A percentile compares a stretch with the other conserved stretches of the same genome.
These are phyloP conservation scores for Hiodon alosoides DNA, from an alignment of 2,113 vertebrate species.

Conservation along the genomic window DNA sequence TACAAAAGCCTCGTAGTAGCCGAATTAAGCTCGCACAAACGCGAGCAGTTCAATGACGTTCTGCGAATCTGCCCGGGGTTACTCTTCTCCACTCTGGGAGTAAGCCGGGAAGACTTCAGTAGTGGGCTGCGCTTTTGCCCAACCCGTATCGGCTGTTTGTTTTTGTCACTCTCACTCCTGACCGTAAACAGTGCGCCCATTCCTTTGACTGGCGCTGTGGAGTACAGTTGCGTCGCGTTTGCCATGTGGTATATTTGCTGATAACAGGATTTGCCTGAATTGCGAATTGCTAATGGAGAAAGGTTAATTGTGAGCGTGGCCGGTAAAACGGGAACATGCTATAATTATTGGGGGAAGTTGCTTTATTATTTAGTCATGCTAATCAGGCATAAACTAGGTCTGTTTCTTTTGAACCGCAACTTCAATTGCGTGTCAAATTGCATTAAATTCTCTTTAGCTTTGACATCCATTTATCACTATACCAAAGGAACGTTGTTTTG, in stretches of 20 bases:
- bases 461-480: constrained; percentile 53
- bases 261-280: constrained; percentile 71
- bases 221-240: constrained; percentile 38
- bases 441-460: constrained; percentile 55
- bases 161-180: constrained; percentile 59
- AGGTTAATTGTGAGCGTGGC: constrained; percentile 68
- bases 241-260: constrained; percentile 70
- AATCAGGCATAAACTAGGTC: constrained; percentile 61
- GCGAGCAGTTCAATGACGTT: constrained; percentile 59
- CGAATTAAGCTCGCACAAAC: constrained; percentile 54
- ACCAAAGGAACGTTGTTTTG: constrained; percentile 54
- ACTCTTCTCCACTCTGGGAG: constrained; percentile 53
- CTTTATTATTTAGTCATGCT: constrained; percentile 66
- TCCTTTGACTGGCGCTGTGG: constrained; percentile 55
- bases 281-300: constrained; percentile 62
- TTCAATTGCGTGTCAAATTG: constrained; percentile 64
- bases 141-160: constrained; percentile 62
- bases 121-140: constrained; percentile 56
- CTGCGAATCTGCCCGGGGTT: constrained; percentile 56
- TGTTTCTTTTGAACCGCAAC: constrained; percentile 55
- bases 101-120: constrained; percentile 51
- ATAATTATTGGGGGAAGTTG: constrained; percentile 65
- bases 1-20: constrained; percentile 49
- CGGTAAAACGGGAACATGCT: constrained; percentile 60
- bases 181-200: constrained; percentile 57